Base-by-base conservation (phyloP, 92 coral and sea anemone species). In the Nematostella vectensis region DNA sequence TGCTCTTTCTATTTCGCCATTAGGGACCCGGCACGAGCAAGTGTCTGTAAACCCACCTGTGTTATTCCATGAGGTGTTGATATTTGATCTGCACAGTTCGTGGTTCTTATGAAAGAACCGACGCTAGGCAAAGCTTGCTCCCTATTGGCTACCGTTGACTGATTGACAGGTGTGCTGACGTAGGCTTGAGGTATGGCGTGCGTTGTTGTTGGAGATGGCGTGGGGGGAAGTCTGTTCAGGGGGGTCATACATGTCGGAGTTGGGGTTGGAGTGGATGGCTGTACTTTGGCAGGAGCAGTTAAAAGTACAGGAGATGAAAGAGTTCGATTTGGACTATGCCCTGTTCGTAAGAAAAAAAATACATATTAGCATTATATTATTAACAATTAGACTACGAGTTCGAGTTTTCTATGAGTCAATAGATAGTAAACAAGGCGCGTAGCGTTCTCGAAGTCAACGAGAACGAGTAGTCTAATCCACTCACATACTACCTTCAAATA, bases 221-320 rank as follows among this genome's bases (percentile, higher is more conserved):
- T 33, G 8, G 6, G 8, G 40, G 40, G 15, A 6, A 15, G 8
- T 33, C 40, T 33, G 40, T 33, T 33, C 40, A 33, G 40, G 6
- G 40, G 40, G 6, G 15, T 33, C 6, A 33, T 33, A 15, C 40
- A 33, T 15, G 40, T 33, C 8, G 40, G 40, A 15, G 40, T 33
- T 6, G 40, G 40, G 69, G 48, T 49, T 49, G 69, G 11, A 50
- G 47, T 47, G 68, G 55, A 21, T 48, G 68, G 50, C 54, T 45
- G 6, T 40, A 40, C 37, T 39, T 58, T 20, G 66, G 28, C 45
- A 40, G 66, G n/a, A 25, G 27, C 25, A 33, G 40, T 33, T 6
- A n/a, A n/a, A n/a, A n/a, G n/a, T n/a, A 15, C 40, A 33, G 40
- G 40, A 6, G 40, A 33, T 15, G 40, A 6, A 15, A 6, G 8